Evolutionary conservation across 2,113 vertebrate genomes (phyloP).

Genomic region (Ophiodon elongatus): DNA sequence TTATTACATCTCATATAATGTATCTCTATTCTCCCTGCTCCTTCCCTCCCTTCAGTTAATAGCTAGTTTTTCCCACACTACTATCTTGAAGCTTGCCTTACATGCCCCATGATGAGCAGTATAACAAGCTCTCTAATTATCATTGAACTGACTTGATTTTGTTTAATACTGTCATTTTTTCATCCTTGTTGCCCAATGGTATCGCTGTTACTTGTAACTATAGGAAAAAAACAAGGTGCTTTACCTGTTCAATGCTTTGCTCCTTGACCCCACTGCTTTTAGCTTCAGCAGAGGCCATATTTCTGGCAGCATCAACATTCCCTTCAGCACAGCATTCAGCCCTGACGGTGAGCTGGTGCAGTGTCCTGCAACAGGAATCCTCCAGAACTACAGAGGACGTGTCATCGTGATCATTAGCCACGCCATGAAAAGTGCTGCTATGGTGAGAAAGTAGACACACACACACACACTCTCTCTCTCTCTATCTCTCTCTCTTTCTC

Average conservation of each 20-base stretch:
- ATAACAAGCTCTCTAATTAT: slow-evolving; percentile 17
- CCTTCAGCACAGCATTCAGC: slow-evolving; percentile 88
- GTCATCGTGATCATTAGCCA: slow-evolving; percentile 95
- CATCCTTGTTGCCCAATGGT: neutral
- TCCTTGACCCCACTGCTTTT: slow-evolving; percentile 83
- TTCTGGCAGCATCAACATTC: slow-evolving; percentile 94
- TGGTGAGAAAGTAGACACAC: slow-evolving; percentile 81
- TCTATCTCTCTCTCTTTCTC: too few relatives aligned
- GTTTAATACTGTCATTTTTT: neutral
- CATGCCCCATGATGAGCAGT: neutral
- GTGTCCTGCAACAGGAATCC: slow-evolving; percentile 85
- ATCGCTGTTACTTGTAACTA: neutral
- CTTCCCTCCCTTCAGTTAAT: neutral
- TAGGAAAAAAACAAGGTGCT: neutral
- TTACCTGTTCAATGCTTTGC: slow-evolving; percentile 21
- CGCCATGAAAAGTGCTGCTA: slow-evolving; percentile 86
- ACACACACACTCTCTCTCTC: neutral
- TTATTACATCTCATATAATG: neutral
- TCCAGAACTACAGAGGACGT: slow-evolving; percentile 91
- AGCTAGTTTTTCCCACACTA: neutral
- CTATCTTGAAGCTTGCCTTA: neutral
- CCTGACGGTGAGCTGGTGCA: slow-evolving; percentile 90
- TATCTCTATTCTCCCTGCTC: neutral
- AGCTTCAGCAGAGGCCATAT: slow-evolving; percentile 96
- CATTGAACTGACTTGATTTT: neutral